phyloP scores from a whole-genome alignment of 2,888 invertebrate species.

The Pharmacophagus antenor region DNA sequence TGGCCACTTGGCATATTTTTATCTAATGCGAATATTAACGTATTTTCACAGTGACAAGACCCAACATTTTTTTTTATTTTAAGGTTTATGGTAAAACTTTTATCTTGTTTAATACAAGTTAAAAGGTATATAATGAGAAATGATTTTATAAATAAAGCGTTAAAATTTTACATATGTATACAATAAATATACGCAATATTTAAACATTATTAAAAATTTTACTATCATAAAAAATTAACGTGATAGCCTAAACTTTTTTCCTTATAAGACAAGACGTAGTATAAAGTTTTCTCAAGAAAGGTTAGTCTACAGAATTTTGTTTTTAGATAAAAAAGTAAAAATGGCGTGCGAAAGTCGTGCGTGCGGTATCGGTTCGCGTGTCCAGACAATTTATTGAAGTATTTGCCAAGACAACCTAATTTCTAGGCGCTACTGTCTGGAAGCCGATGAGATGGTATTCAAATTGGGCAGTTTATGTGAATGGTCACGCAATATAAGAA shows the following conservation, averaged over 20 bases:
- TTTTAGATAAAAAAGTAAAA: constrained; percentile 26
- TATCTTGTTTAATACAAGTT: too few species aligned
- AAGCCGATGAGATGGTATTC: constrained; percentile 51
- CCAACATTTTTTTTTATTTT: too few species aligned
- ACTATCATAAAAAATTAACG: too few species aligned
- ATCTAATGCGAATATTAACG: constrained; percentile 16
- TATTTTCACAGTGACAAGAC: too few species aligned
- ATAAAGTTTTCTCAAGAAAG: background rate
- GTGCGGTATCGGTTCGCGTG: constrained; percentile 52
- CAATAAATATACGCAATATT: too few species aligned
- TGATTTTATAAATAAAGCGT: too few species aligned
- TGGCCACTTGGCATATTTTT: constrained; percentile 22
- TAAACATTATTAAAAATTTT: too few species aligned
- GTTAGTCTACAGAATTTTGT: background rate
- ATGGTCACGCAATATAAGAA: constrained; percentile 50
- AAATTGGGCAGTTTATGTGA: constrained; percentile 53
- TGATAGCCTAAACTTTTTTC: too few species aligned
- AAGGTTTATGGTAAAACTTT: too few species aligned
- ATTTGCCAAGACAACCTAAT: constrained; percentile 56
- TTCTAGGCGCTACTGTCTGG: constrained; percentile 69
- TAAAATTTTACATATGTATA: too few species aligned
- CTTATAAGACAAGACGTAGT: background rate
- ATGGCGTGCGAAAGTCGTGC: constrained; percentile 43
- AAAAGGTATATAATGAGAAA: too few species aligned
- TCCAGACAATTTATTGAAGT: constrained; percentile 48